Evolutionary conservation across 2,113 vertebrate species (phyloP), one percentile per base, ranked within the genome.

Genomic region (Haemorhous mexicanus): DNA sequence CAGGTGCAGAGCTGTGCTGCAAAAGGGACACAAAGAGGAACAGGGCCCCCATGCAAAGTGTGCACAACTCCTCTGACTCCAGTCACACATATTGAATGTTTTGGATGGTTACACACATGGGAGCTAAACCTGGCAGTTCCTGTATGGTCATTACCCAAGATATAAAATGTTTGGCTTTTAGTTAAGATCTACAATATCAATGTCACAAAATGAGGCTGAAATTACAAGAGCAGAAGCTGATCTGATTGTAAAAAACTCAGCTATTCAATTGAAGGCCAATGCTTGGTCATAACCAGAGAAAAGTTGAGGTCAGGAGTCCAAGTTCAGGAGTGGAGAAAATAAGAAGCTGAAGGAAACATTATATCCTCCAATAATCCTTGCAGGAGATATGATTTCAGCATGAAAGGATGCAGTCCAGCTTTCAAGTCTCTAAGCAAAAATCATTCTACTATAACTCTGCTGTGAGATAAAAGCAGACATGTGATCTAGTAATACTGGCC

Each of bases 391-490:
- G 94, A 96, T 97, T 97, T 96, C 96, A 97, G 91, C 87, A 93
- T 94, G 91, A 95, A 97, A 96, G 94, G 89, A 69, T 56, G 53
- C 76, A 95, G 96, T 91, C 74, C 70, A 89, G 69, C 90, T 97
- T 97, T 94, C 94, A 96, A 94, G 84, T 95, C 95, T 93, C 76
- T 91, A 96, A 89, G 94, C 82, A 95, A 96, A 97, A 98, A 96
- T 95, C 88, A 63, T 93, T 97, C 89, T 92, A 66, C 41, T 55
- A 87, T 96, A 96, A 97, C 94, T 94, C 64, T 79, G 77, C 74
- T 74, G 83, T 76, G 67, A 96, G 94, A 96, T 94, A 97, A 97
- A 97, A 97, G 89, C 91, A 94, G 69, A 84, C 67, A 94, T 95
- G 86, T 62, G 90, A 84, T 76, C 97, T 93, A 94, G 79, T 87